Evolutionary conservation across 2,888 invertebrate species (phyloP), one percentile per base, ranked within the genome.

Genomic region (Bedellia somnulentella): DNA sequence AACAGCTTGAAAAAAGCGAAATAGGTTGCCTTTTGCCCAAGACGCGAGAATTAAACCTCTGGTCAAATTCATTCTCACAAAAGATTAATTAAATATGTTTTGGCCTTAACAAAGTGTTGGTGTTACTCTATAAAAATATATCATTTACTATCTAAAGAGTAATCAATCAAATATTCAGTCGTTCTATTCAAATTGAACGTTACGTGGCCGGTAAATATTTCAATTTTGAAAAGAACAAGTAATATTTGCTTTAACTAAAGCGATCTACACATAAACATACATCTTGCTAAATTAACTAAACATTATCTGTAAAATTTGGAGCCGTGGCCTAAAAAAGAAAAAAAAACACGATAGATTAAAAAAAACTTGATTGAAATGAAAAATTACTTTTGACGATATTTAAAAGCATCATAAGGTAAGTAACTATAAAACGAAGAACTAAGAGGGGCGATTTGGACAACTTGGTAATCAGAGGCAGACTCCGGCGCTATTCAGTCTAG

Each of bases 401-500:
- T n/a, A n/a, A n/a, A n/a, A n/a, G n/a, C n/a, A 45, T 82, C 80
- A 40, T 77, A 76, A 41, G 81, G 80, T 46, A 83, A 71, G 54
- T 82, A 83, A 50, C 85, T 85, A 60, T 86, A 86, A 68, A 86
- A 86, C 53, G 80, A 81, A 58, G 85, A 83, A 67, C 83, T 85
- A 44, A 86, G 78, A 50, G 85, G 86, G 56, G 81, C 80, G 49
- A 80, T 81, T 70, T 85, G 66, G 56, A 70, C 67, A 63, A 82
- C 81, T 67, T 84, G 85, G 71, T 81, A 81, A 57, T 82, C 80
- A 81, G 85, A 82, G 81, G 81, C 81, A 59, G 81, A 81, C 80
- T 83, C 82, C 79, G 81, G 81, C 64, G 79, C 80, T 78, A 81
- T 81, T 88, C 88, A 94, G 80, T 94, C 93, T 68, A 95, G 85